Percentiles rank a stretch among this genome's conserved stretches.
Evolutionary conservation across 2,113 vertebrate genomes (phyloP).

Genomic region (Bungarus multicinctus): DNA sequence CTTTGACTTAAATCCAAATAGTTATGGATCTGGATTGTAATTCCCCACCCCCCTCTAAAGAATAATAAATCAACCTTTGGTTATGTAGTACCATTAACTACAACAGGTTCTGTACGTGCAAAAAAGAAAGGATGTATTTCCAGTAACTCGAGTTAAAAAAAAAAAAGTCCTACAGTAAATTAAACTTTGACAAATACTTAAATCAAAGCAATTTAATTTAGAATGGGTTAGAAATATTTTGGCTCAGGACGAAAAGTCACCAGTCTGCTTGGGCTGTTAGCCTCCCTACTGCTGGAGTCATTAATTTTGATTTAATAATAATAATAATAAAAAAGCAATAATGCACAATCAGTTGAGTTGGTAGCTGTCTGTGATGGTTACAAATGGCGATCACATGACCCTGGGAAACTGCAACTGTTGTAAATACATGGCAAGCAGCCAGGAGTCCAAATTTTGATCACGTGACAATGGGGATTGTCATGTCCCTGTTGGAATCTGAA

Average conservation of each 20-base stretch:
- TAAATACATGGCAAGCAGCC: not conserved
- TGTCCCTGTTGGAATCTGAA: no score
- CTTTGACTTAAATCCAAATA: not conserved
- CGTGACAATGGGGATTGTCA: not conserved
- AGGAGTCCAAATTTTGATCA: not conserved
- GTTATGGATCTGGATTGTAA: not conserved
- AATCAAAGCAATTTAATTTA: slow-evolving; percentile 58
- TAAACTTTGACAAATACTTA: slow-evolving; percentile 34
- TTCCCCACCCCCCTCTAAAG: rapidly evolving
- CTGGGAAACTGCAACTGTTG: not conserved
- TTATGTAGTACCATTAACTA: slow-evolving; percentile 32
- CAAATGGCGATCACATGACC: not conserved
- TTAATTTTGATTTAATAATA: not conserved
- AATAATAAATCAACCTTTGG: not conserved
- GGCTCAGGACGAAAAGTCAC: slow-evolving; percentile 36
- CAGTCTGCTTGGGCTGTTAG: slow-evolving; percentile 29
- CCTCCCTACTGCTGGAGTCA: slow-evolving; percentile 18
- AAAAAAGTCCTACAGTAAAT: slow-evolving; percentile 43
- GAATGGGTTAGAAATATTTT: slow-evolving; percentile 45
- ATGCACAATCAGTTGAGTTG: not conserved
- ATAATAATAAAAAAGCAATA: not conserved
- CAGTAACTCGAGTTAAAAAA: slow-evolving; percentile 43
- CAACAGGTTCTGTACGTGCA: slow-evolving; percentile 31
- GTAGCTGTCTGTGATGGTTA: not conserved
- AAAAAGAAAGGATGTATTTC: slow-evolving; percentile 41